Conservation (phyloP, 92 coral and sea anemone species). For the Epizoanthus rinbou region DNA sequence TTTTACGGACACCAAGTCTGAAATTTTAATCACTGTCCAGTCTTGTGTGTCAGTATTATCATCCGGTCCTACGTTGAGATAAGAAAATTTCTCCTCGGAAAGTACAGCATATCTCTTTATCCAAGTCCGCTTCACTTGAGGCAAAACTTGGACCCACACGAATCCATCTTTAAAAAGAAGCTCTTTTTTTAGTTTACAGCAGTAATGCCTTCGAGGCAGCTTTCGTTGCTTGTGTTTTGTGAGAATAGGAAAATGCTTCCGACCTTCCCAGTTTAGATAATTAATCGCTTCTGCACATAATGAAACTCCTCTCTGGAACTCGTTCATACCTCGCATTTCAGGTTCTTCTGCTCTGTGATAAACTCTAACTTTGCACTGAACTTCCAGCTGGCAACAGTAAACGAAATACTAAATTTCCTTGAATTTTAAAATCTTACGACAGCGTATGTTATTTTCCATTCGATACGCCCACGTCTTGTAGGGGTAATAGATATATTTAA, state of each 20-base stretch:
- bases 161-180: constrained; percentile 22
- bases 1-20: constrained; percentile 36
- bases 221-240: constrained; percentile 21
- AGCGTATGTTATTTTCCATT: no score
- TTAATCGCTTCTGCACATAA: constrained; percentile 25
- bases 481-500: no score
- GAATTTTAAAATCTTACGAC: no score
- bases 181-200: constrained; percentile 22
- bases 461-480: no score
- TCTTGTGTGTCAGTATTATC: background rate
- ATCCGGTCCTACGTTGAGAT: constrained; percentile 9
- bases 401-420: background rate
- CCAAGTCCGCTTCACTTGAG: constrained; percentile 26
- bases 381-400: background rate
- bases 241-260: background rate
- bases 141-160: constrained; percentile 36
- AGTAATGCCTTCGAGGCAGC: constrained; percentile 36
- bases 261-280: constrained; percentile 4
- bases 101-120: constrained; percentile 24
- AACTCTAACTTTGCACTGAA: background rate
- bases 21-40: constrained; percentile 30
- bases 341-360: background rate
- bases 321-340: background rate
- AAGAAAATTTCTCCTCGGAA: constrained; percentile 35
- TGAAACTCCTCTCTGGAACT: constrained; percentile 15